Base-by-base conservation (phyloP, 2,888 invertebrate genomes). In the Diadegma fenestrale region DNA sequence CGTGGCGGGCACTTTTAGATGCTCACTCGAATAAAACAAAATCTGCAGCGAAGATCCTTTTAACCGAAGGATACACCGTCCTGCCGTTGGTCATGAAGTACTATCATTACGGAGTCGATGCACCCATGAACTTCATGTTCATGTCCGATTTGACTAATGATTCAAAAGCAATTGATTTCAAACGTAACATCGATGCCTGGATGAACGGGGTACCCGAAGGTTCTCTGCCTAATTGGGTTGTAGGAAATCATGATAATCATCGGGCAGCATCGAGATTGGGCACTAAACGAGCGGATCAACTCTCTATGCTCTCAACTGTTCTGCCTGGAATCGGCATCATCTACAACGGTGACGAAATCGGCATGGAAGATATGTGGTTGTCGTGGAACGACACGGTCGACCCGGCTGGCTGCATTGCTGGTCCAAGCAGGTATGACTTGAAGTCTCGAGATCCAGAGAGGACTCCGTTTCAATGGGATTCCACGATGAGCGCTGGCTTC, bases 261-360 rank as follows among this genome's bases (percentile, higher is more conserved):
- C 92, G 95, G 14, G 92, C 94, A 0, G 94, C 95, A 0, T 89
- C 93, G 2, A 93, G 95, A 82, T 94, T 94, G 82, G 95, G 95
- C 0, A 45, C 8, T 0, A 92, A 94, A 61, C 92, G 95, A 51
- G 94, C 94, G 1, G 95, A 96, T 89, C 94, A 95, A 45, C 90
- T 95, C 30, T 94, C 95, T 88, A 95, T 96, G 95, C 90, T 97
- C 68, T 94, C 95, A 85, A 94, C 96, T 91, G 93, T 96, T 12
- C 91, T 97, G 45, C 96, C 96, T 0, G 97, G 97, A 8, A 95
- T 96, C 0, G 94, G 95, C 5, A 93, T 96, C 26, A 94, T 96
- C 30, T 96, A 98, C 93, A 97, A 98, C 90, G 98, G 98, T 0
- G 98, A 98, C 91, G 98, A 98, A 92, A 95, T 98, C 77, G 98